phyloP scores from a whole-genome alignment of 2,797 vertebrate species.

The Micropoecilia bifurca region DNA sequence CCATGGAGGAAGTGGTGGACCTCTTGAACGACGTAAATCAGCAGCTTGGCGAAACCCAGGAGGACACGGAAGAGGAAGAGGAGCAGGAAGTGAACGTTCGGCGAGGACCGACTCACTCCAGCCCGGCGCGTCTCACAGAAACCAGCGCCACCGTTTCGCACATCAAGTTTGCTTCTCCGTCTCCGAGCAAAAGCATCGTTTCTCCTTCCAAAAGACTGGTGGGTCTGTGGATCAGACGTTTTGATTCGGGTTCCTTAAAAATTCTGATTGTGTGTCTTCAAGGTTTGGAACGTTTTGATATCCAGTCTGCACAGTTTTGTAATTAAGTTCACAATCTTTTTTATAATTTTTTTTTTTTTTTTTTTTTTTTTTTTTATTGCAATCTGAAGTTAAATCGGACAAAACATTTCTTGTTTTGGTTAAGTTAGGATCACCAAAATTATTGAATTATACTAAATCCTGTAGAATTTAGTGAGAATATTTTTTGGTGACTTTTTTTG shows the following conservation, averaged over 20 bases:
- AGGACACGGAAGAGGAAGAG: slow-evolving; percentile 76
- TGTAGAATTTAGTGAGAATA: no score
- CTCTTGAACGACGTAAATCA: slow-evolving; percentile 91
- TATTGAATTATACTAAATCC: no score
- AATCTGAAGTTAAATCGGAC: no score
- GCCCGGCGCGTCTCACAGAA: slow-evolving; percentile 82
- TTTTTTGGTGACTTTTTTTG: no score
- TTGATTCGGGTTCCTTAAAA: neutral
- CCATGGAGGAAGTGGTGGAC: slow-evolving; percentile 91
- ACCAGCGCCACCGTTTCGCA: slow-evolving; percentile 73
- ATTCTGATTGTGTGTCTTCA: no score
- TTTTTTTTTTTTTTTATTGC: neutral
- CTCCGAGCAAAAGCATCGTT: slow-evolving; percentile 86
- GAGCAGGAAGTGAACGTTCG: slow-evolving; percentile 53
- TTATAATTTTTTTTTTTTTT: neutral
- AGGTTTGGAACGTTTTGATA: no score
- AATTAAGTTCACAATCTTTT: neutral
- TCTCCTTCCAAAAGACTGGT: slow-evolving; percentile 94
- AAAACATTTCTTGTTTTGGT: no score
- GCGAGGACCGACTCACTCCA: slow-evolving; percentile 74
- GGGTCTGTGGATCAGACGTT: slow-evolving; percentile 24
- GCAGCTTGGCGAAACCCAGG: slow-evolving; percentile 87
- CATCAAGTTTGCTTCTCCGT: slow-evolving; percentile 88
- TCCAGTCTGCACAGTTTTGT: neutral
- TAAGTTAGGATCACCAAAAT: no score